Conservation (phyloP, 2,888 invertebrate species). For the Eurois occulta region DNA sequence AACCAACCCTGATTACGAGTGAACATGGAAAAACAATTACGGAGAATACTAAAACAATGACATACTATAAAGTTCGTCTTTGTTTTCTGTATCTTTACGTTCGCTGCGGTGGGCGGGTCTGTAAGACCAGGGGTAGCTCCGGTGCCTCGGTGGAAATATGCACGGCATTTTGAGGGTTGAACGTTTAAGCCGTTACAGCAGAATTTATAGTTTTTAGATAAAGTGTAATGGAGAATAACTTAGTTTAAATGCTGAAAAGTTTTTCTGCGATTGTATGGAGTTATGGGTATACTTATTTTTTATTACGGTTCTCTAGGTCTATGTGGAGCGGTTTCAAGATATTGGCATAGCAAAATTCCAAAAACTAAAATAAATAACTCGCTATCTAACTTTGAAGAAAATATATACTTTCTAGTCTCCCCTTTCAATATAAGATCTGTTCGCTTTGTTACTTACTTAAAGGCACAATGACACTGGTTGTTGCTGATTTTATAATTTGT, state of each 20-base stretch:
- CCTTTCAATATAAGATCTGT: neutral
- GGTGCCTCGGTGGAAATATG: slow-evolving; percentile 75
- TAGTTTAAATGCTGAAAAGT: slow-evolving; percentile 73
- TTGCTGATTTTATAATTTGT: neutral
- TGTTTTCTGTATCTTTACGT: slow-evolving; percentile 85
- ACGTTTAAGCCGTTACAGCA: slow-evolving; percentile 80
- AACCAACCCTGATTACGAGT: slow-evolving; percentile 82
- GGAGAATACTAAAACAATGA: slow-evolving; percentile 87
- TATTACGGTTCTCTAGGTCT: slow-evolving; percentile 53
- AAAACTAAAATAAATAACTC: neutral
- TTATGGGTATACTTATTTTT: slow-evolving; percentile 60
- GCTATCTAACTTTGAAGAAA: neutral
- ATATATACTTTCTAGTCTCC: neutral
- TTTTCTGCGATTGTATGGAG: slow-evolving; percentile 66
- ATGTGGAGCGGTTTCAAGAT: slow-evolving; percentile 22
- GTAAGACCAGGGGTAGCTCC: slow-evolving; percentile 75
- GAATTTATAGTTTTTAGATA: slow-evolving; percentile 89
- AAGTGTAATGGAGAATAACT: slow-evolving; percentile 82
- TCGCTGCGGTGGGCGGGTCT: slow-evolving; percentile 83
- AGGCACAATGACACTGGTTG: neutral
- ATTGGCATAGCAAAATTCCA: slow-evolving; percentile 29
- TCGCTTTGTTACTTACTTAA: neutral
- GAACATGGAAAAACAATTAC: slow-evolving; percentile 90
- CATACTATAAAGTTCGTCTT: slow-evolving; percentile 86
- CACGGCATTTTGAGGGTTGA: slow-evolving; percentile 82